These are phyloP conservation scores for Ditylenchus dipsaci DNA, from an alignment of 1,140 invertebrate species.

Conservation along the genomic window DNA sequence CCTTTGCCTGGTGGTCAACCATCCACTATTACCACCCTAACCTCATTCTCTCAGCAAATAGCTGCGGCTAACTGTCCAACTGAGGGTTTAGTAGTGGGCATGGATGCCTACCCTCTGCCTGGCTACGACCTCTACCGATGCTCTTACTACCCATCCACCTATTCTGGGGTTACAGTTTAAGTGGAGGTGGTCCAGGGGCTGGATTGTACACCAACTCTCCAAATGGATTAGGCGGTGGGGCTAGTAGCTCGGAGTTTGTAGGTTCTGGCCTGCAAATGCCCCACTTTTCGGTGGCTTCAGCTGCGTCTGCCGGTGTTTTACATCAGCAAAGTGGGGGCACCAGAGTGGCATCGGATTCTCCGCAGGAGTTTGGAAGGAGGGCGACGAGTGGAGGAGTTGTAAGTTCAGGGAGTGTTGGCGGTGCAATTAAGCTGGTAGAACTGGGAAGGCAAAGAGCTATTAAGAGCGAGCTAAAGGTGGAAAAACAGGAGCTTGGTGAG, in stretches of 20 bases:
- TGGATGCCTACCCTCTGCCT: neutral
- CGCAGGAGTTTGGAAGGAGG: neutral
- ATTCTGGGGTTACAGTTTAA: neutral
- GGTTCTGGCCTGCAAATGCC: neutral
- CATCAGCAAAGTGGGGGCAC: neutral
- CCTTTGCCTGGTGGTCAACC: neutral
- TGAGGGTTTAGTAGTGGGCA: neutral
- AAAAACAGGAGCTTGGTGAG: neutral
- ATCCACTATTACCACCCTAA: conserved; percentile 3
- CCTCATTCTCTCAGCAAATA: conserved; percentile 11
- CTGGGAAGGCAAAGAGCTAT: neutral
- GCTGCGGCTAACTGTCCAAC: neutral
- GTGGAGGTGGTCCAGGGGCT: too few relatives aligned
- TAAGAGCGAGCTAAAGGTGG: neutral
- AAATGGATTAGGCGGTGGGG: too few relatives aligned
- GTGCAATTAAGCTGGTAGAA: neutral
- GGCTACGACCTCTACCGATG: neutral
- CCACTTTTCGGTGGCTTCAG: neutral
- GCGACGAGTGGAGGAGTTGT: neutral
- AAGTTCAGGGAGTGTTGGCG: too few relatives aligned
- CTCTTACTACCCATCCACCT: neutral
- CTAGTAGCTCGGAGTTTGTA: too few relatives aligned
- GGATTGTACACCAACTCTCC: too few relatives aligned
- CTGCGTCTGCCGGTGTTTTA: neutral
- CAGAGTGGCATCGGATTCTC: neutral